These are phyloP conservation scores for Drosophila pruinosa DNA, from an alignment of 1,140 invertebrate genomes.

Conservation along the genomic window DNA sequence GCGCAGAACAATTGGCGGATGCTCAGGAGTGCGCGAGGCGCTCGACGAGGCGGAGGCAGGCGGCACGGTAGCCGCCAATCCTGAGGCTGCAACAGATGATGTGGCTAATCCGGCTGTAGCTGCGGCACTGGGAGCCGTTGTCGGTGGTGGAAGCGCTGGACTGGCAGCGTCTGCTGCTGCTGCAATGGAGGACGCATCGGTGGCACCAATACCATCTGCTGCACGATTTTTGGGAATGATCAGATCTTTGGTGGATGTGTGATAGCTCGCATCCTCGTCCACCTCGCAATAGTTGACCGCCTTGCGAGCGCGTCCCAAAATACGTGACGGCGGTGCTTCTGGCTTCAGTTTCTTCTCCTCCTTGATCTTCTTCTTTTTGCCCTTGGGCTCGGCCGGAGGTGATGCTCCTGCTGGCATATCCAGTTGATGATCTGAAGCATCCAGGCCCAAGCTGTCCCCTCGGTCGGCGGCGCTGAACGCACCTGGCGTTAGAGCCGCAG, in stretches of 20 bases:
- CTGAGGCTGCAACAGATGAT: conserved; percentile 2
- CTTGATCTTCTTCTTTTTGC: conserved; percentile 70
- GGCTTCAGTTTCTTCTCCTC: conserved; percentile 81
- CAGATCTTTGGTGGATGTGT: conserved; percentile 80
- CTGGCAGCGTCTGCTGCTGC: conserved; percentile 2
- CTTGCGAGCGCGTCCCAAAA: conserved; percentile 72
- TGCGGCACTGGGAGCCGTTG: conserved; percentile 50
- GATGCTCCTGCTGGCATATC: conserved; percentile 22
- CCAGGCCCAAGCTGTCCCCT: conserved; percentile 24
- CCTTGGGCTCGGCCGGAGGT: conserved; percentile 42
- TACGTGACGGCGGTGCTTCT: conserved; percentile 81
- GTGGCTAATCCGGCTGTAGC: conserved; percentile 74
- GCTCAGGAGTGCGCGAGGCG: conserved; percentile 77
- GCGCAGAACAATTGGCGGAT: conserved; percentile 85
- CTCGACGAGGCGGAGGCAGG: conserved; percentile 49
- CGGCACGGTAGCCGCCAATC: conserved; percentile 9
- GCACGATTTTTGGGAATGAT: conserved; percentile 63
- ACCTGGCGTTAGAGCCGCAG: conserved; percentile 46
- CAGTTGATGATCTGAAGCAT: conserved; percentile 39
- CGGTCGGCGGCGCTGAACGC: conserved; percentile 45
- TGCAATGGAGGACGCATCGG: conserved; percentile 7
- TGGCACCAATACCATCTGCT: not conserved
- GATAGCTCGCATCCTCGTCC: conserved; percentile 77
- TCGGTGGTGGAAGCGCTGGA: conserved; percentile 58
- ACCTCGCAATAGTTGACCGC: conserved; percentile 81